These are phyloP conservation scores for Eupithecia centaureata DNA, from an alignment of 2,888 invertebrate genomes.

Conservation along the genomic window DNA sequence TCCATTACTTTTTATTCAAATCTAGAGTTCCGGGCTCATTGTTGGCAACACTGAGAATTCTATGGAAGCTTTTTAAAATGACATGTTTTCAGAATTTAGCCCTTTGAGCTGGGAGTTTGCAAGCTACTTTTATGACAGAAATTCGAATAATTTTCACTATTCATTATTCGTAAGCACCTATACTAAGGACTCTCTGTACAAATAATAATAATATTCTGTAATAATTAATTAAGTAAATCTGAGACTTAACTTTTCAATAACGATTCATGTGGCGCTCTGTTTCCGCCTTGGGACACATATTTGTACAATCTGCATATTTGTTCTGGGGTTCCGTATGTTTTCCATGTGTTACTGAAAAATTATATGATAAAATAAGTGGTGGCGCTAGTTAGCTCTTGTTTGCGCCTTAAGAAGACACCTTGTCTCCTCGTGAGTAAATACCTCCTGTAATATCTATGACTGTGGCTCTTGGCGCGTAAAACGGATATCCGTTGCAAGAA, in stretches of 20 bases:
- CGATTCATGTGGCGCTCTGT: too few species aligned
- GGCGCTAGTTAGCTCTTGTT: too few species aligned
- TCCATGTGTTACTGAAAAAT: too few species aligned
- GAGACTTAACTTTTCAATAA: too few species aligned
- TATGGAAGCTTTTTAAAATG: slow-evolving; percentile 20
- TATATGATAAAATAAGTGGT: too few species aligned
- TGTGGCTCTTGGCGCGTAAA: slow-evolving; percentile 4
- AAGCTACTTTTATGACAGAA: background rate
- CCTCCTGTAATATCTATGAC: background rate
- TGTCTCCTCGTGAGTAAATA: background rate
- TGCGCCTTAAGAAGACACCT: too few species aligned
- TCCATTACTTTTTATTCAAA: slow-evolving; percentile 32
- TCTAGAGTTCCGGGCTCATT: slow-evolving; percentile 21
- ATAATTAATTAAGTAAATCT: too few species aligned
- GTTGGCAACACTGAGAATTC: slow-evolving; percentile 23
- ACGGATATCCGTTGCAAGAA: slow-evolving; percentile 4
- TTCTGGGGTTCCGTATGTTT: too few species aligned
- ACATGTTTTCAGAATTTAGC: slow-evolving; percentile 18
- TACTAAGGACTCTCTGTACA: too few species aligned
- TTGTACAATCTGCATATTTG: too few species aligned
- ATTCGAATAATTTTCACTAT: background rate
- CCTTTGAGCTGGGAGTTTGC: background rate
- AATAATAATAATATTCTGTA: too few species aligned
- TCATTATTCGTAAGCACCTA: background rate
- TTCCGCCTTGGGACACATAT: too few species aligned